Percentiles rank a stretch among this genome's conserved stretches.
These are phyloP conservation scores for Ochropacha duplaris DNA, from an alignment of 2,888 invertebrate species.

Conservation along the genomic window DNA sequence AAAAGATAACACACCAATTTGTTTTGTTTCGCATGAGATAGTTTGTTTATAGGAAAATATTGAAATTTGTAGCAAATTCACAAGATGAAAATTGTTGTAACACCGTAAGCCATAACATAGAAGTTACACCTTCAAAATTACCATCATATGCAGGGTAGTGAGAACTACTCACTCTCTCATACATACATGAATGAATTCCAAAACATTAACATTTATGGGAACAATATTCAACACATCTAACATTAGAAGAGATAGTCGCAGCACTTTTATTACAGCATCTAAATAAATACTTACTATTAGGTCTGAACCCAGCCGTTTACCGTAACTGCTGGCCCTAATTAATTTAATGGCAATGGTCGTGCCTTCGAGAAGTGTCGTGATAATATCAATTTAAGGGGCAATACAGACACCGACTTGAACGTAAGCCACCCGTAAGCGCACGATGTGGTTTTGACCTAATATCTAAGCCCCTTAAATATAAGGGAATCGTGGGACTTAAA, in stretches of 20 bases:
- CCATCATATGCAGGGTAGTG: neutral
- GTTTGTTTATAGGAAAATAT: too few species aligned
- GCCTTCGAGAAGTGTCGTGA: slow-evolving; percentile 27
- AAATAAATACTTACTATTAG: slow-evolving; percentile 3
- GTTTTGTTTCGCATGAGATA: too few species aligned
- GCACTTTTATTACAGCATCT: slow-evolving; percentile 2
- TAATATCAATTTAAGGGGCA: slow-evolving; percentile 45
- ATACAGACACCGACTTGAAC: slow-evolving; percentile 19
- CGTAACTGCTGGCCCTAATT: slow-evolving; percentile 36
- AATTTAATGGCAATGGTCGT: slow-evolving; percentile 41
- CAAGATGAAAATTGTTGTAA: too few species aligned
- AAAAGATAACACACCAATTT: too few species aligned
- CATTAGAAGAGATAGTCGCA: neutral
- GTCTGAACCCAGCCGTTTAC: slow-evolving; percentile 13
- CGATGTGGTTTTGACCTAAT: slow-evolving; percentile 32
- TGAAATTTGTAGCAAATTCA: too few species aligned
- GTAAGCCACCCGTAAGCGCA: slow-evolving; percentile 26
- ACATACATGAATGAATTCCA: neutral
- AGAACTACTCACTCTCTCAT: neutral
- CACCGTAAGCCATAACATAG: neutral
- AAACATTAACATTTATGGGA: neutral
- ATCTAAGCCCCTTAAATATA: slow-evolving; percentile 32
- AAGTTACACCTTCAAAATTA: neutral
- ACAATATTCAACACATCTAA: neutral
- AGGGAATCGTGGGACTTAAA: slow-evolving; percentile 25